Base-by-base conservation (phyloP, 1,140 invertebrate species). In the Listronotus oregonensis region DNA sequence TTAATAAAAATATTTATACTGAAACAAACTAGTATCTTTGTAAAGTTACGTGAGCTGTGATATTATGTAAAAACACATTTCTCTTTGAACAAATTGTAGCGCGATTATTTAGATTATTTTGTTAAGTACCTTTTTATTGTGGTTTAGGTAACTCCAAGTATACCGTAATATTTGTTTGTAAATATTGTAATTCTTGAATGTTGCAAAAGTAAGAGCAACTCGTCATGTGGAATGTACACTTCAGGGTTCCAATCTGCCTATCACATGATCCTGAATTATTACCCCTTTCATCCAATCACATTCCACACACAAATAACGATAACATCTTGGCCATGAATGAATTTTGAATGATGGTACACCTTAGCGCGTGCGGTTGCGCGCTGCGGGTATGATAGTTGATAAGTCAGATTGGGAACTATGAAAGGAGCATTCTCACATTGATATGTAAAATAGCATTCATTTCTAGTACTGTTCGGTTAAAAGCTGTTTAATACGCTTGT, bases 351-450 rank as follows among this genome's bases (percentile, higher is more conserved):
- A 57, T 31, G 12, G 31, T 27, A 54, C 17, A n/a, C 51, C 27
- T 12, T 59, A 43, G 56, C 55, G 61, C 47, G 67, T 59, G 61
- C 55, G 49, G 52, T 52, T 46, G 61, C 57, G 64, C 61, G 65
- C 64, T 64, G 65, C 69, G 71, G 71, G 67, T 73, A 59, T 67
- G 71, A 69, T 68, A 59, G 61, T 51, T 67, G 71, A 71, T 71
- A 66, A 62, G 70, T 73, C 72, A 73, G 72, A 73, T 73, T 73
- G 72, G 72, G 72, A 73, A 73, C 70, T 73, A 71, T 82, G 81
- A 85, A 84, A 84, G 83, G 83, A 82, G 83, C 85, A 85, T 85
- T 85, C 84, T 85, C 84, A 84, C 84, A 83, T 85, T 81, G 78
- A 79, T 37, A 79, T 83, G 81, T 81, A 83, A 80, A 76, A 74